Percentiles rank a stretch among this genome's conserved stretches.
These are phyloP conservation scores for Bursaphelenchus okinawaensis DNA, from an alignment of 2,888 invertebrate genomes.

Conservation along the genomic window DNA sequence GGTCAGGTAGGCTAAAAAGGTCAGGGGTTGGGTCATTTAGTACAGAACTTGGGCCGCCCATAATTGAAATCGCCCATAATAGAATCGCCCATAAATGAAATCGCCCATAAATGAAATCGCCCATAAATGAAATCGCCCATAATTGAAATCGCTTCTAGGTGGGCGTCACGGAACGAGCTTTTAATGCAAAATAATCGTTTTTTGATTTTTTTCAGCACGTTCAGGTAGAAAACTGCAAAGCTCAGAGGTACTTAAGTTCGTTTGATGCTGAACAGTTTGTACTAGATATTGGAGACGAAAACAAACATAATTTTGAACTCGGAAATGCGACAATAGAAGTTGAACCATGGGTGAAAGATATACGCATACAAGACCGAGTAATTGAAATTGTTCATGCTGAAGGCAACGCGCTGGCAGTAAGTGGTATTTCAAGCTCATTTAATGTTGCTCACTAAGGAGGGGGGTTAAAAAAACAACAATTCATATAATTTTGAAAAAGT, in stretches of 20 bases:
- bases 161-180: too few species aligned
- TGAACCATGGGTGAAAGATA: constrained; percentile 41
- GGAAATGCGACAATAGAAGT: constrained; percentile 32
- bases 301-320: constrained; percentile 23
- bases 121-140: too few species aligned
- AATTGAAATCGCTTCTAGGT: too few species aligned
- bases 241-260: constrained; percentile 35
- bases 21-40: too few species aligned
- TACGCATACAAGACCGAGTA: constrained; percentile 26
- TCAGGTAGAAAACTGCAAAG: constrained; percentile 41
- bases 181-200: too few species aligned
- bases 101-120: too few species aligned
- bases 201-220: constrained; percentile 43
- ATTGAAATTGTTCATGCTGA: constrained; percentile 26
- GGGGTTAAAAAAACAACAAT: too few species aligned
- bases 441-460: background rate
- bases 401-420: constrained; percentile 25
- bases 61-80: too few species aligned
- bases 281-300: constrained; percentile 22
- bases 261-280: constrained; percentile 46
- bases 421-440: background rate
- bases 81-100: too few species aligned
- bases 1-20: too few species aligned
- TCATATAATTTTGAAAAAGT: too few species aligned
- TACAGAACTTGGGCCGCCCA: too few species aligned